Base-by-base conservation (phyloP, 2,888 invertebrate genomes). In the Stictocephala bisonia region DNA sequence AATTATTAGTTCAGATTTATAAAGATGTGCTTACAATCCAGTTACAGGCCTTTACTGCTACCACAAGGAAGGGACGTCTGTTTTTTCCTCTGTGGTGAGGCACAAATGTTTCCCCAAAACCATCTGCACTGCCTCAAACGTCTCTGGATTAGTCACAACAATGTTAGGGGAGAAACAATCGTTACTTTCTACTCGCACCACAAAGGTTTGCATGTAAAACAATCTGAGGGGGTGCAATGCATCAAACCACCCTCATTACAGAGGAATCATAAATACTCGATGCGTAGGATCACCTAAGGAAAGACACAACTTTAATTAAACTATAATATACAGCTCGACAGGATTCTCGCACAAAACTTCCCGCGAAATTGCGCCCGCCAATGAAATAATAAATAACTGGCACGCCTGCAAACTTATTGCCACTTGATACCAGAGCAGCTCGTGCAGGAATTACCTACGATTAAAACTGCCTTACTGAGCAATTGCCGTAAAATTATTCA, bases 321-420 rank as follows among this genome's bases (percentile, higher is more conserved):
- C 64, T 64, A 64, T 44, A 64, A 64, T 64, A 64, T 64, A 64
- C 64, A 44, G 40, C 64, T 64, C 60, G 7, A 13, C 60, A 40
- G 60, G 60, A 40, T 40, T 60, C 44, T 26, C 60, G 22, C 24
- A 27, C 64, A 64, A 64, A 64, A 64, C 64, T 64, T 64, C 26
- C 64, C 64, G 64, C 64, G 64, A 64, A 44, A 64, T 64, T 64
- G 64, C 60, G 22, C 18, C 64, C 64, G 64, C 64, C 64, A 64
- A 64, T 64, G 64, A 64, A 64, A 64, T 64, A 64, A 64, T 64
- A 64, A 64, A 64, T 64, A 64, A 64, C 64, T 27, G 64, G 44
- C n/a, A 64, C 41, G 64, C 40, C 44, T 44, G 41, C 41, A 44
- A 64, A 64, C 64, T 64, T 64, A 64, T 64, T 64, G 64, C 64